Conservation (phyloP, 1,140 invertebrate species). For the Nasonia giraulti region DNA sequence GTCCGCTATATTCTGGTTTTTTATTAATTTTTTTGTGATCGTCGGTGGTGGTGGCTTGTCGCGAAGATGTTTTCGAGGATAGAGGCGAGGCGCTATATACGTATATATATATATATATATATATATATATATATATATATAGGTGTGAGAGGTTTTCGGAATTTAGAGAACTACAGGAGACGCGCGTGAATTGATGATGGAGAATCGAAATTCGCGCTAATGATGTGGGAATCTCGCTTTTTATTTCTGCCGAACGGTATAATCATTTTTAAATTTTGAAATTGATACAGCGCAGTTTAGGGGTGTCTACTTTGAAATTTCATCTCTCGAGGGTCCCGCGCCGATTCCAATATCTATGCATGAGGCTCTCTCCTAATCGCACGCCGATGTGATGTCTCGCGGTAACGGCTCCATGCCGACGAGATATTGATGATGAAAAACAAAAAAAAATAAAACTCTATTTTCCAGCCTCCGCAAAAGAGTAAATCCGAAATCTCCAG, state of each 20-base stretch:
- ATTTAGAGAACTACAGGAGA: background rate
- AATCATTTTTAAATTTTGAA: background rate
- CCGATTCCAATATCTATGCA: conserved; percentile 44
- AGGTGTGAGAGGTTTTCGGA: conserved; percentile 4
- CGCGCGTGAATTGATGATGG: background rate
- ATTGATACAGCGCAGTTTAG: too few species aligned
- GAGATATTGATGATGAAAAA: too few species aligned
- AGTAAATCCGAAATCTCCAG: background rate
- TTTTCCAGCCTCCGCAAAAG: background rate
- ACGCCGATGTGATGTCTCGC: background rate
- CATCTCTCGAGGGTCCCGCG: too few species aligned
- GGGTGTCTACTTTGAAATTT: too few species aligned
- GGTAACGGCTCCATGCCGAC: too few species aligned
- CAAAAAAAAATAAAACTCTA: too few species aligned
- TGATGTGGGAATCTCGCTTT: background rate
- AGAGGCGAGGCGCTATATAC: background rate
- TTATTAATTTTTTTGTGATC: background rate
- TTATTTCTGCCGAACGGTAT: too few species aligned
- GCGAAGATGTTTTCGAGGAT: background rate
- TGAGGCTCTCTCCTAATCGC: conserved; percentile 4
- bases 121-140: too few species aligned
- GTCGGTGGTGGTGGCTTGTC: background rate
- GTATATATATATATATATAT: too few species aligned
- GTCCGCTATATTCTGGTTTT: background rate
- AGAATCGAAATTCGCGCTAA: background rate